Base-by-base conservation (phyloP, 92 coral and sea anemone genomes). In the Actinostola sp. region DNA sequence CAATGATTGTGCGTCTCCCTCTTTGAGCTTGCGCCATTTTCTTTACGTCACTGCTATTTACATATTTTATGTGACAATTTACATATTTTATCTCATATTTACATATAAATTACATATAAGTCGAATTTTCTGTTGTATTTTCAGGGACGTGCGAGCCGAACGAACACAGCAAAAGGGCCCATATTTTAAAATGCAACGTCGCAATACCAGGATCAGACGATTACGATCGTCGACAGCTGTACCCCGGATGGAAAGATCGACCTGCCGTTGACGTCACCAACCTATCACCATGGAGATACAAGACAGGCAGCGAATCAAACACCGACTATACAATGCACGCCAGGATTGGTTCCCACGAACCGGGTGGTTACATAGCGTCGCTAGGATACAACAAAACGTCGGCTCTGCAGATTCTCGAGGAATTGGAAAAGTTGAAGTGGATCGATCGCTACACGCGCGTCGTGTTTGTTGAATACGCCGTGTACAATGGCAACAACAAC, bases 301-400 rank as follows among this genome's bases (percentile, higher is more conserved):
- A 69, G 10, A 78, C 75, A 26, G 92, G 83, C 53, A 31, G 35
- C 36, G 78, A 87, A 53, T 87, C 92, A 19, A 42, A 82, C 33
- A 87, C 92, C n/a, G 78, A 73, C 36, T 87, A 87, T 67, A 38
- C 63, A 0, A 21, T 77, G 23, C 54, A 52, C 71, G 82, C 72
- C 64, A 63, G 60, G 53, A 49, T 30, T 46, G 63, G 49, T 11
- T 38, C 72, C 10, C 69, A 77, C 36, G 19, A 30, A 14, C 78
- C 85, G 23, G 92, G 92, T 30, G 92, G 92, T 2, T 88, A 82
- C 60, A 82, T 88, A 50, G 89, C 86, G 0, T 24, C 58, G 54
- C 51, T 88, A 19, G 81, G 80, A 2, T 48, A 36, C 45, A 80
- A 73, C 35, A 72, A 66, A 19, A 41, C 66, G 24, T 8, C 78